Conservation (phyloP, 2,888 invertebrate species). For the Ctena decussata region DNA sequence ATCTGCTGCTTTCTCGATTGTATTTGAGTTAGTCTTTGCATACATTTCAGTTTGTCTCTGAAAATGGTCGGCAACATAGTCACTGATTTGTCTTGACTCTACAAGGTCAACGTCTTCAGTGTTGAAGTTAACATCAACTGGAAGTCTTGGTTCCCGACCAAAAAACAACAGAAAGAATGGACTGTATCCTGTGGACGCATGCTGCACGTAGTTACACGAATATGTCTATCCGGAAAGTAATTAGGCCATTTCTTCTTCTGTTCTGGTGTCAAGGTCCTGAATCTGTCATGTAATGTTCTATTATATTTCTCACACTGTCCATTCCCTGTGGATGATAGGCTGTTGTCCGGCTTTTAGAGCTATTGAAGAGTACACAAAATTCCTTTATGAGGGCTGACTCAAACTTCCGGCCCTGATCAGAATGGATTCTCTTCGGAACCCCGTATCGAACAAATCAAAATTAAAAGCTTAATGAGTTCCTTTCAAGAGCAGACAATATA, state of each 20-base stretch:
- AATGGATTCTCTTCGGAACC: slow-evolving; percentile 47
- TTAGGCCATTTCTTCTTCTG: slow-evolving; percentile 62
- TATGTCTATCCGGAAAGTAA: slow-evolving; percentile 54
- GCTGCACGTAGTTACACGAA: slow-evolving; percentile 46
- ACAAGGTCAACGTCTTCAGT: no score
- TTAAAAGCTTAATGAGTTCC: no score
- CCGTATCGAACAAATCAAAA: neutral
- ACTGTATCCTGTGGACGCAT: slow-evolving; percentile 57
- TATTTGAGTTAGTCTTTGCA: neutral
- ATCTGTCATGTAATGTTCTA: slow-evolving; percentile 59
- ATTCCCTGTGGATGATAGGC: slow-evolving; percentile 67
- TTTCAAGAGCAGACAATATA: no score
- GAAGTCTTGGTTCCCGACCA: slow-evolving; percentile 47
- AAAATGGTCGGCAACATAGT: neutral
- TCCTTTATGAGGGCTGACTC: slow-evolving; percentile 42
- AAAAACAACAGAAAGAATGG: slow-evolving; percentile 49
- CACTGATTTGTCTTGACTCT: no score
- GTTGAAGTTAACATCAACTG: neutral
- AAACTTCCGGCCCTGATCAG: slow-evolving; percentile 61
- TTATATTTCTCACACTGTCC: slow-evolving; percentile 68
- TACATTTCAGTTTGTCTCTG: neutral
- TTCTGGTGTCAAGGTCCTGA: slow-evolving; percentile 50
- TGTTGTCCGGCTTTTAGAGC: slow-evolving; percentile 55
- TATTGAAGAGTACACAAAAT: slow-evolving; percentile 48
- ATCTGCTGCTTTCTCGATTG: neutral